Evolutionary conservation across 2,797 vertebrate genomes (phyloP).

Genomic region (Esox lucius): DNA sequence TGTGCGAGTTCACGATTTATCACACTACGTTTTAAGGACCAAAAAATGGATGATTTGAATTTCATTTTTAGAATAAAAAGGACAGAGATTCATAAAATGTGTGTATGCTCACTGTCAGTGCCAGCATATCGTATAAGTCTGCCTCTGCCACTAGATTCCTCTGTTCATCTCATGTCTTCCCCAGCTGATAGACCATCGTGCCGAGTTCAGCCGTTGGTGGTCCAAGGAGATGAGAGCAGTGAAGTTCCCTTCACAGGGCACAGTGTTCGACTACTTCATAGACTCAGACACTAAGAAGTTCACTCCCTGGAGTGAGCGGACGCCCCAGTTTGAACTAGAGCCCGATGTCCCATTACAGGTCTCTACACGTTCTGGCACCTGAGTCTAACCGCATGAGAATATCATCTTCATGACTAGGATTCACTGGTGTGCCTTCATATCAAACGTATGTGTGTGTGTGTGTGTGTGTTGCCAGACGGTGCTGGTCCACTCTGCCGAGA

Average conservation of each 20-base stretch:
- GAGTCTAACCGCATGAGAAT: not conserved
- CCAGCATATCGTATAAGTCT: not conserved
- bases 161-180: slow-evolving; percentile 20
- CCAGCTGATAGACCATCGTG: slow-evolving; percentile 80
- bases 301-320: slow-evolving; percentile 76
- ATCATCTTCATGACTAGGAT: not conserved
- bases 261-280: slow-evolving; percentile 87
- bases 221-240: slow-evolving; percentile 84
- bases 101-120: not conserved
- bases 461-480: slow-evolving; percentile 59
- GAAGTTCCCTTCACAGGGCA: slow-evolving; percentile 81
- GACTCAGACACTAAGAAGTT: slow-evolving; percentile 81
- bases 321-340: slow-evolving; percentile 73
- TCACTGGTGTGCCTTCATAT: not conserved
- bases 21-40: too few species aligned
- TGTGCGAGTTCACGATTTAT: not conserved
- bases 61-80: too few species aligned
- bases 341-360: slow-evolving; percentile 75
- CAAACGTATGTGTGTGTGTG: slow-evolving; percentile 13
- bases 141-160: not conserved
- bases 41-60: too few species aligned
- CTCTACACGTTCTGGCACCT: not conserved
- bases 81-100: too few species aligned
- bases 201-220: slow-evolving; percentile 86
- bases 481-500: slow-evolving; percentile 71